Evolutionary conservation across 2,797 vertebrate species (phyloP).

Genomic region (Cynodonichthys magdalenae): DNA sequence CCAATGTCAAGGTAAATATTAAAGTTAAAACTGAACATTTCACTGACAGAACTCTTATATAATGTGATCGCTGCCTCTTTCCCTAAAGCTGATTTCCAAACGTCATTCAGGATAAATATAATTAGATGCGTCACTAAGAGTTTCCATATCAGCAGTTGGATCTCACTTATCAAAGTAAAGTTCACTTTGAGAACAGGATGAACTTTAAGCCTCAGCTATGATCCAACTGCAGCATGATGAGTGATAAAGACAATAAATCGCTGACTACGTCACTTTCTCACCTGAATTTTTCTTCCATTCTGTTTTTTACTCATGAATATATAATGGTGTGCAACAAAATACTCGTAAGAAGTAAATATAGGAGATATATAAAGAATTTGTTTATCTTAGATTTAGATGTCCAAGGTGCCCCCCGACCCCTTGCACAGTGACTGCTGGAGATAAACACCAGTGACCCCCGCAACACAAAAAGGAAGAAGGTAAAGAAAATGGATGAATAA

Average conservation of each 20-base stretch:
- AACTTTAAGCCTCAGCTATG: constrained; percentile 41
- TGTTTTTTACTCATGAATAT: too few relatives aligned
- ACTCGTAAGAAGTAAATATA: too few relatives aligned
- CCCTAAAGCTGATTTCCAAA: neutral
- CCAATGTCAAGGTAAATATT: neutral
- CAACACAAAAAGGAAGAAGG: too few relatives aligned
- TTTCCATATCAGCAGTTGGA: constrained; percentile 34
- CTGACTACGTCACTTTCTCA: neutral
- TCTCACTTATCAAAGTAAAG: constrained; percentile 23
- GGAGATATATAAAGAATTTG: too few relatives aligned
- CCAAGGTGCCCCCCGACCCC: too few relatives aligned
- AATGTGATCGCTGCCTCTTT: neutral
- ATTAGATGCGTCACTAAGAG: constrained; percentile 5
- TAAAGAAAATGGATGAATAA: too few relatives aligned
- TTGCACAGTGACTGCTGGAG: too few relatives aligned
- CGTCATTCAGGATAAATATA: neutral
- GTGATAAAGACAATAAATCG: constrained; percentile 33
- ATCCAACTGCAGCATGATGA: neutral
- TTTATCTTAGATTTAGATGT: too few relatives aligned
- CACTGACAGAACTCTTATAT: neutral
- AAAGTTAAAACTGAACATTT: constrained; percentile 21
- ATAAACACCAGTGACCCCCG: too few relatives aligned
- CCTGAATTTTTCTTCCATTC: too few relatives aligned
- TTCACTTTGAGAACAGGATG: constrained; percentile 14
- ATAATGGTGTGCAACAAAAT: too few relatives aligned